Evolutionary conservation across 2,888 invertebrate genomes (phyloP), one percentile per base, ranked within the genome.

Genomic region (Rhagium mordax): DNA sequence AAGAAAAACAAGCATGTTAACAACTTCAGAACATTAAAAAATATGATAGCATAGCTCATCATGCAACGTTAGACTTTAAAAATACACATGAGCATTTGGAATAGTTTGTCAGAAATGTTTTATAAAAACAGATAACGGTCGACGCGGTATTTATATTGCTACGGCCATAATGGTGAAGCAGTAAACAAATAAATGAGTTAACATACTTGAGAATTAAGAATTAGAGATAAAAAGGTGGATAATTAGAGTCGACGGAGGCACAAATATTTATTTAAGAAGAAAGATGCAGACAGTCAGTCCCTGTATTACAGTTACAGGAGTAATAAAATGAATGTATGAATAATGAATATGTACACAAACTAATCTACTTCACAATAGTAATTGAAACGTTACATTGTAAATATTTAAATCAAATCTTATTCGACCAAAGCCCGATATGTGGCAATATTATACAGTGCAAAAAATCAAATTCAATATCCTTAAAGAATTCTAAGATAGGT

Each of bases 1-100:
- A 87, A 86, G 76, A 79, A 83, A 84, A 85, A 86, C 84, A 85
- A 82, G 79, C 81, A 82, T 86, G 86, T 87, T 86, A 86, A 87
- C 86, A 86, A 84, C 83, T 62, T 79, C 74, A 76, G 80, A 80
- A 82, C 79, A 81, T 80, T 75, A 75, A 78, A 77, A 79, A 69
- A 69, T 75, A 72, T 72, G 70, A 75, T 74, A 69, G 48, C 67
- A 27, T 21, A 29, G 60, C 53, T 62, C 27, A 53, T 47, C 53
- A 16, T 70, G 16, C 62, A 41, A 65, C 61, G 51, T 29, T 20
- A 53, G 21, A 16, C 53, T 20, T 53, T 65, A 65, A 33, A 65
- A 53, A 8, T 33, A 20, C 47, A 53, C 51, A 57, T 55, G 47
- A 21, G 18, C 47, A 47, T 47, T 47, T 55, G n/a, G 21, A 41